phyloP scores from a whole-genome alignment of 2,888 invertebrate genomes.

The Heliconius ethilla region DNA sequence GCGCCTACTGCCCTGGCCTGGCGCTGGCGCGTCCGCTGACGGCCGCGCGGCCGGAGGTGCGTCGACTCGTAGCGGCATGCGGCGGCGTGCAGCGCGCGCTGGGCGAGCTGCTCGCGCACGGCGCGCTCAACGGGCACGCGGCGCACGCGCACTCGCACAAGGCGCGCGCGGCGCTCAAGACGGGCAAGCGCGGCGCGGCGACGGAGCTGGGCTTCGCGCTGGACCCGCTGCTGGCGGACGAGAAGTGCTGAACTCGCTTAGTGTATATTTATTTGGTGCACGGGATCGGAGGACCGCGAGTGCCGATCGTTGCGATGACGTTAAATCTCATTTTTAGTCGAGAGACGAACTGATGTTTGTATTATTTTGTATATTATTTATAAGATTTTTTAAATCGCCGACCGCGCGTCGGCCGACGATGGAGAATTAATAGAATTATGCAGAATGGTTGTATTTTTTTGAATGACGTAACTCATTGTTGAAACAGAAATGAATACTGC shows the following conservation, averaged over 20 bases:
- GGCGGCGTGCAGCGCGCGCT: slow-evolving; percentile 56
- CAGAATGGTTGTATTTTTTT: slow-evolving; percentile 80
- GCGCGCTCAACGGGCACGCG: slow-evolving; percentile 66
- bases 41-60: slow-evolving; percentile 70
- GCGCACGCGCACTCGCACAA: slow-evolving; percentile 45
- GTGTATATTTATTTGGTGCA: slow-evolving; percentile 79
- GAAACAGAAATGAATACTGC: slow-evolving; percentile 75
- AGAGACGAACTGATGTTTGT: slow-evolving; percentile 75
- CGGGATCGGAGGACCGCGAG: slow-evolving; percentile 69
- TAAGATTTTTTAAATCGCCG: slow-evolving; percentile 71
- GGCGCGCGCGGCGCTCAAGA: slow-evolving; percentile 53
- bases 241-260: slow-evolving; percentile 75
- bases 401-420: slow-evolving; percentile 61
- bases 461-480: slow-evolving; percentile 73
- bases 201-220: slow-evolving; percentile 75
- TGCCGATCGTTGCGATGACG: slow-evolving; percentile 69
- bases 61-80: slow-evolving; percentile 77
- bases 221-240: slow-evolving; percentile 77
- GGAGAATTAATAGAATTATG: slow-evolving; percentile 68
- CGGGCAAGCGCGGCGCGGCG: slow-evolving; percentile 63
- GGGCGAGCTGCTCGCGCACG: slow-evolving; percentile 38
- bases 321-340: slow-evolving; percentile 73
- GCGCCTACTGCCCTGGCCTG: slow-evolving; percentile 67
- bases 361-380: slow-evolving; percentile 82
- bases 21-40: slow-evolving; percentile 74